These are phyloP conservation scores for Oscheius sp. DNA, from an alignment of 2,888 invertebrate species.

Conservation along the genomic window DNA sequence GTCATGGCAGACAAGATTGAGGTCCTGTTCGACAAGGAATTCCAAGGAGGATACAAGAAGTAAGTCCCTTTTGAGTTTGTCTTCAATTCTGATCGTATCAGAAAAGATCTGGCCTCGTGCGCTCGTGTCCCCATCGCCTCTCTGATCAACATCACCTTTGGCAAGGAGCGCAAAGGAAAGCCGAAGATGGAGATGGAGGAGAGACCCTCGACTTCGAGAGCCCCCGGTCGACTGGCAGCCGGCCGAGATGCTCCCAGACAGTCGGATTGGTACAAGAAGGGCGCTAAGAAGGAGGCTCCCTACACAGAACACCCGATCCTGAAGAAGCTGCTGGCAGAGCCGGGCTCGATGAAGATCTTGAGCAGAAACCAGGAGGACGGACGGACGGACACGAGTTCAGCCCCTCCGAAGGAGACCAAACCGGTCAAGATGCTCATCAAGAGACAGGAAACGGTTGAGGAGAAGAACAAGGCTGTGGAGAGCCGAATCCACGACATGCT, in stretches of 20 bases:
- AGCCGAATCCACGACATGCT: too few species aligned
- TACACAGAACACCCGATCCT: too few species aligned
- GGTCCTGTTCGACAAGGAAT: constrained; percentile 84
- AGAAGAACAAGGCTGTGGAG: constrained; percentile 1
- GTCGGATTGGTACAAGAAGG: constrained; percentile 2
- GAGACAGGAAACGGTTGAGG: neutral
- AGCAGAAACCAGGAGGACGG: too few species aligned
- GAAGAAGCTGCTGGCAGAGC: too few species aligned
- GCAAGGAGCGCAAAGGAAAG: constrained; percentile 43
- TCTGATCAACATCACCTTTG: constrained; percentile 55
- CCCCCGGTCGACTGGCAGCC: neutral
- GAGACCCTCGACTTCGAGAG: neutral
- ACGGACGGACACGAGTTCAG: too few species aligned
- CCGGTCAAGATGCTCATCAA: neutral
- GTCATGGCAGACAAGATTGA: constrained; percentile 78
- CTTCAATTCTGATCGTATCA: neutral
- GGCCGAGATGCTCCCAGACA: constrained; percentile 3
- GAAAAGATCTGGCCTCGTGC: constrained; percentile 35
- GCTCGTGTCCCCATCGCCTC: constrained; percentile 43
- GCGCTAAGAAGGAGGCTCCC: neutral
- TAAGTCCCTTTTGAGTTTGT: constrained; percentile 67
- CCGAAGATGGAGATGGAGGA: constrained; percentile 3
- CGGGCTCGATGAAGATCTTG: too few species aligned
- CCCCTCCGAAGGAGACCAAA: too few species aligned
- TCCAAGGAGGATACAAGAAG: constrained; percentile 80